A percentile compares a stretch with the other conserved stretches of the same genome.
Conservation (phyloP, 2,888 invertebrate genomes). For the Flexamia atlantica region DNA sequence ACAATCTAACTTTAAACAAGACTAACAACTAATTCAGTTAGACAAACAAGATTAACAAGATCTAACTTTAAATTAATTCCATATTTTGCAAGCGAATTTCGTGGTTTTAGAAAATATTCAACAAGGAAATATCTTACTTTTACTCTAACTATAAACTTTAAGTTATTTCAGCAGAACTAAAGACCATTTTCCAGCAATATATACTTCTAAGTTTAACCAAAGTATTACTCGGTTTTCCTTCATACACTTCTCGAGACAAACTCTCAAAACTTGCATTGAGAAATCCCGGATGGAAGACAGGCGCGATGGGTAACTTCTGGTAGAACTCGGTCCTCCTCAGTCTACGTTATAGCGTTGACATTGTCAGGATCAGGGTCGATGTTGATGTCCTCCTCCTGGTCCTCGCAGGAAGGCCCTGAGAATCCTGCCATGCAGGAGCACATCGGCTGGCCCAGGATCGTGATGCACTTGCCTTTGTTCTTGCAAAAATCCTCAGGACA, state of each 20-base stretch:
- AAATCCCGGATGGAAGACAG: not conserved
- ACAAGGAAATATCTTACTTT: not conserved
- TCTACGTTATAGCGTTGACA: conserved; percentile 11
- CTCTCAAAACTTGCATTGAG: not conserved
- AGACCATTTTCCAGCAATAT: too few species aligned
- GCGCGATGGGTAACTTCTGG: not conserved
- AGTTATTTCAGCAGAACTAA: too few species aligned
- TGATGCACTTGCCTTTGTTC: conserved; percentile 60
- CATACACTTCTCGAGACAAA: too few species aligned
- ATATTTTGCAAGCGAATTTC: not conserved
- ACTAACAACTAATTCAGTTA: too few species aligned
- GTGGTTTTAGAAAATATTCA: not conserved
- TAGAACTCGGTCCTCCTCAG: not conserved
- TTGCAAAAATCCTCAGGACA: conserved; percentile 60
- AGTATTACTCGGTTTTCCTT: too few species aligned
- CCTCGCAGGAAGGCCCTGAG: conserved; percentile 54
- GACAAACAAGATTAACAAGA: too few species aligned
- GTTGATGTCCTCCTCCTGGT: conserved; percentile 11
- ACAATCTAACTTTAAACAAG: too few species aligned
- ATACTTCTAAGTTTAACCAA: too few species aligned
- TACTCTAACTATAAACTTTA: not conserved
- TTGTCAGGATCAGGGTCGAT: not conserved
- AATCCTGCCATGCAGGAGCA: conserved; percentile 61
- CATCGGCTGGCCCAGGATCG: conserved; percentile 59
- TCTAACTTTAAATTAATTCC: too few species aligned